A percentile compares a stretch with the other conserved stretches of the same genome.
Conservation (phyloP, 2,113 vertebrate species). For the Eidolon helvum region DNA sequence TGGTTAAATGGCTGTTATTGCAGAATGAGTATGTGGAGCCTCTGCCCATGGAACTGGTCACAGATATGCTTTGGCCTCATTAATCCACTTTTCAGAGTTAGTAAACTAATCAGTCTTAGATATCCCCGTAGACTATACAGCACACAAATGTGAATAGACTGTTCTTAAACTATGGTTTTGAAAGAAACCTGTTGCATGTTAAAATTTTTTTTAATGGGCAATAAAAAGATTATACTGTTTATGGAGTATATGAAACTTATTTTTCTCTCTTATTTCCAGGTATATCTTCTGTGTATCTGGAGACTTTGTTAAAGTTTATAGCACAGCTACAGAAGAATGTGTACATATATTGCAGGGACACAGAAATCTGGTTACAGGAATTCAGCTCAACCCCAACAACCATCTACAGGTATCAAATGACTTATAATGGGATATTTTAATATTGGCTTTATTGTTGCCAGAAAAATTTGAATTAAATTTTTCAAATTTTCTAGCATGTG, state of each 20-base stretch:
- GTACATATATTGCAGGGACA: slow-evolving; percentile 90
- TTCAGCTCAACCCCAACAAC: slow-evolving; percentile 91
- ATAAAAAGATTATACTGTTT: neutral
- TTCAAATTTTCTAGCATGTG: neutral
- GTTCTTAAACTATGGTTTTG: neutral
- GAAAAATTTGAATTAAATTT: neutral
- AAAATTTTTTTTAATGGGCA: neutral
- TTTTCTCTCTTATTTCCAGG: slow-evolving; percentile 77
- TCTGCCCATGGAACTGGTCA: neutral
- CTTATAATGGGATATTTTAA: neutral
- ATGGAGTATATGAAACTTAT: neutral
- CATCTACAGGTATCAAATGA: slow-evolving; percentile 88
- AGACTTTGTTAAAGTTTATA: slow-evolving; percentile 92
- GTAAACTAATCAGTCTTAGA: neutral
- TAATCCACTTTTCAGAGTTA: neutral
- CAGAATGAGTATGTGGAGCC: neutral
- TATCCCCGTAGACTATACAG: neutral
- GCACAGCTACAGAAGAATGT: slow-evolving; percentile 91
- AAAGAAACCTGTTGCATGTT: neutral
- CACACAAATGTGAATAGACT: neutral
- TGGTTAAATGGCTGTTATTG: neutral
- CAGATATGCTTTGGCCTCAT: neutral
- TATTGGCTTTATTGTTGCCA: neutral
- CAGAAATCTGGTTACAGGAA: slow-evolving; percentile 88
- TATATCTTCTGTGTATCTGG: slow-evolving; percentile 92